Conservation (phyloP, 2,113 vertebrate genomes). For the Caracal caracal region DNA sequence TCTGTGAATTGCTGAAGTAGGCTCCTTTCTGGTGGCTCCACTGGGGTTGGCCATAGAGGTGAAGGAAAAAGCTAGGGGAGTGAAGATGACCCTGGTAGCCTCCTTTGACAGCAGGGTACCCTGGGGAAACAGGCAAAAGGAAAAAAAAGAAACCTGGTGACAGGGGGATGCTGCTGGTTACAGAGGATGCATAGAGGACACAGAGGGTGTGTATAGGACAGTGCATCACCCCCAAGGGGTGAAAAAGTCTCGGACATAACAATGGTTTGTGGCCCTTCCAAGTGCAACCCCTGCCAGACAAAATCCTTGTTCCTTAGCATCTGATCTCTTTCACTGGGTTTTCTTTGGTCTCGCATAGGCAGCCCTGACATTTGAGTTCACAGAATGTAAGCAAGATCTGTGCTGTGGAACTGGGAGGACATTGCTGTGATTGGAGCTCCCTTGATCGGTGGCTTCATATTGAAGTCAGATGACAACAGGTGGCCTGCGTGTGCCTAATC, state of each 20-base stretch:
- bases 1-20: background rate
- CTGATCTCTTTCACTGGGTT: background rate
- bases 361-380: background rate
- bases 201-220: too few species aligned
- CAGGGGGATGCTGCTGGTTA: background rate
- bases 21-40: background rate
- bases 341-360: background rate
- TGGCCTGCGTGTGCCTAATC: background rate
- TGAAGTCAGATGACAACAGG: background rate
- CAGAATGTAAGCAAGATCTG: background rate
- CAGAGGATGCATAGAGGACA: background rate
- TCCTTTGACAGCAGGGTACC: background rate
- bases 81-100: background rate
- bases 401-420: background rate
- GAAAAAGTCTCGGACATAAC: background rate
- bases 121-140: background rate
- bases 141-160: background rate
- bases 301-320: background rate
- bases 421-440: background rate
- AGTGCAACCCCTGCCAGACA: background rate
- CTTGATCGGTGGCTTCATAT: background rate
- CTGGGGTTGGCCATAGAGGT: background rate
- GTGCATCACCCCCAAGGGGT: too few species aligned
- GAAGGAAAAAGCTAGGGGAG: background rate
- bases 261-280: background rate